phyloP scores from a whole-genome alignment of 2,113 vertebrate species.

The Empidonax alnorum region DNA sequence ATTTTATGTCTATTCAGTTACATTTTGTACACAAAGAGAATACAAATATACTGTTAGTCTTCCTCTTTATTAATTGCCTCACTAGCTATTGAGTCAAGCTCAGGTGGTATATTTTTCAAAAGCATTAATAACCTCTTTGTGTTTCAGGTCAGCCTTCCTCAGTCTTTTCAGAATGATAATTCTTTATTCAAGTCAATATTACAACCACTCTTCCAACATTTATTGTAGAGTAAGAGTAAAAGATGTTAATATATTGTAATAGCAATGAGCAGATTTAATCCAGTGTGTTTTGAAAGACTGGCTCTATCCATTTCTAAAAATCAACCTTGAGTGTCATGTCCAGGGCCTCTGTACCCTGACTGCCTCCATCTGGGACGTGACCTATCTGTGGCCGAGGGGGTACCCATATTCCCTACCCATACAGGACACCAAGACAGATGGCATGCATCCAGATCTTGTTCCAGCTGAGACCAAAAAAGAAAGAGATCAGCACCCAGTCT shows the following conservation, averaged over 20 bases:
- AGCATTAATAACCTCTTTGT: slow-evolving; percentile 62
- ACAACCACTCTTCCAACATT: background rate
- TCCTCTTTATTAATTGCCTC: slow-evolving; percentile 57
- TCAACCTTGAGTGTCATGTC: background rate
- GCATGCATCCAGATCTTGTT: background rate
- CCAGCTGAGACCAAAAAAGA: background rate
- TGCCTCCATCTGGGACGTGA: background rate
- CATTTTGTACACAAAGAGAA: slow-evolving; percentile 46
- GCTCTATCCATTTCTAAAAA: background rate
- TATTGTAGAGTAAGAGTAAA: background rate
- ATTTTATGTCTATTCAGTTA: slow-evolving; percentile 47
- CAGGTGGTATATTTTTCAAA: slow-evolving; percentile 43
- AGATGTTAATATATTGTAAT: background rate
- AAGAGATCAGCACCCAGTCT: background rate
- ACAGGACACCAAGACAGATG: background rate
- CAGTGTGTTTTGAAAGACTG: background rate
- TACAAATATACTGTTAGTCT: slow-evolving; percentile 55
- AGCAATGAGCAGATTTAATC: background rate
- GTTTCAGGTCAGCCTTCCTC: slow-evolving; percentile 25
- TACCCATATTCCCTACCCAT: background rate
- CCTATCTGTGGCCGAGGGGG: background rate
- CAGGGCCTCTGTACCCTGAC: background rate
- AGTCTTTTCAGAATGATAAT: slow-evolving; percentile 26
- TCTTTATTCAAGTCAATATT: slow-evolving; percentile 15
- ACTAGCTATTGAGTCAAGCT: slow-evolving; percentile 27